phyloP scores from a whole-genome alignment of 2,113 vertebrate species.

The Uropsilus gracilis region DNA sequence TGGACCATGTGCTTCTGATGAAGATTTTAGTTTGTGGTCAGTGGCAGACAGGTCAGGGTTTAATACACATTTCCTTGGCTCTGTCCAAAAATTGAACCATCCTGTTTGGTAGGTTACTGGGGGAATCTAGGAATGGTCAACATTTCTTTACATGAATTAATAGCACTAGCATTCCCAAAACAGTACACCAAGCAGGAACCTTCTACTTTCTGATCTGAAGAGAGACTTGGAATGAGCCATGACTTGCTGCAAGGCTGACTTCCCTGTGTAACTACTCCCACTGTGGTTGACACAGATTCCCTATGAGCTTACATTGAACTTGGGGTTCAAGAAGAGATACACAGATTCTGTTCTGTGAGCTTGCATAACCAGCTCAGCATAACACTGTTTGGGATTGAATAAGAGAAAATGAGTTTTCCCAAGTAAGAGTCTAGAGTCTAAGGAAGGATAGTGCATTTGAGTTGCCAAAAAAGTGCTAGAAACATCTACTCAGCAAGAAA shows the following conservation, averaged over 20 bases:
- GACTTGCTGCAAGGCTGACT: background rate
- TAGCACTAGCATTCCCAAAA: no score
- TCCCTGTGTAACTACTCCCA: background rate
- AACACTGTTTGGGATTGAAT: background rate
- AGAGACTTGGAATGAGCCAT: background rate
- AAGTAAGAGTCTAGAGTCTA: background rate
- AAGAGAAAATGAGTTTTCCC: background rate
- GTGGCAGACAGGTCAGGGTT: background rate
- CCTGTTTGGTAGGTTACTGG: no score
- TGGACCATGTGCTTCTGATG: background rate
- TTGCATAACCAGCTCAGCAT: background rate
- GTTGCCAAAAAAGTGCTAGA: background rate
- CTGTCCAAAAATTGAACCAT: no score
- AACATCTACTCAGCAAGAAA: background rate
- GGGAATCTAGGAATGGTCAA: no score
- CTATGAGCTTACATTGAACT: background rate
- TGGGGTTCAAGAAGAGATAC: background rate
- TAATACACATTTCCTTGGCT: background rate
- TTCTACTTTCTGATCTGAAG: no score
- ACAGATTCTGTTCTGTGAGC: background rate
- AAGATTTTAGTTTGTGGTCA: background rate
- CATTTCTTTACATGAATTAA: no score
- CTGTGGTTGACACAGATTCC: background rate
- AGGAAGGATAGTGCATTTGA: background rate
- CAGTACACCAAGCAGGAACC: no score